These are phyloP conservation scores for Peromyscus californicus DNA, from an alignment of 2,113 vertebrate genomes.

Conservation along the genomic window DNA sequence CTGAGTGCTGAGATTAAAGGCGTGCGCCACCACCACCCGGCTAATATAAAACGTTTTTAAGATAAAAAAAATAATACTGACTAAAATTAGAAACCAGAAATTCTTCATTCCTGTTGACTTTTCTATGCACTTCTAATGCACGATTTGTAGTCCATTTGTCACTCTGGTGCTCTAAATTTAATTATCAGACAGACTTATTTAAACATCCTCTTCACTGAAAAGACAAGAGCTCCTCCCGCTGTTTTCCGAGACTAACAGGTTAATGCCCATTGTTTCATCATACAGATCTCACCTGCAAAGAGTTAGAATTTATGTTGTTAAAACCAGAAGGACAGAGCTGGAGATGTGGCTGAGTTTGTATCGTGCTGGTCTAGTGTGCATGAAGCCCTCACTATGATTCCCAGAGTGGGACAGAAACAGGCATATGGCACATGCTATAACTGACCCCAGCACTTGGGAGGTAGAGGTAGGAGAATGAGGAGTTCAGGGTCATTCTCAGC, in stretches of 20 bases:
- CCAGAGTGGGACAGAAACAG: neutral
- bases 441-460: neutral
- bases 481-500: neutral
- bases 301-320: neutral
- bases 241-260: neutral
- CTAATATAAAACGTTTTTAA: neutral
- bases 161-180: no score
- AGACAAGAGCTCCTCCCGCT: neutral
- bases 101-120: neutral
- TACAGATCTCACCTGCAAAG: neutral
- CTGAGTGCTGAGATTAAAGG: no score
- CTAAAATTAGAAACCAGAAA: neutral
- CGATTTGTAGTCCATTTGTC: no score
- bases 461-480: neutral
- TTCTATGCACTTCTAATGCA: neutral
- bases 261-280: neutral
- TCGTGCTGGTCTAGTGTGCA: no score
- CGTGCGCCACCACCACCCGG: no score
- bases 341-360: neutral
- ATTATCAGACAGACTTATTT: neutral
- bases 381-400: neutral
- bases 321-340: neutral
- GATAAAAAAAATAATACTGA: neutral
- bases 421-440: neutral
- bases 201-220: neutral